Percentiles rank a stretch among this genome's conserved stretches.
phyloP scores from a whole-genome alignment of 2,888 invertebrate genomes.

The Athalia cordata region DNA sequence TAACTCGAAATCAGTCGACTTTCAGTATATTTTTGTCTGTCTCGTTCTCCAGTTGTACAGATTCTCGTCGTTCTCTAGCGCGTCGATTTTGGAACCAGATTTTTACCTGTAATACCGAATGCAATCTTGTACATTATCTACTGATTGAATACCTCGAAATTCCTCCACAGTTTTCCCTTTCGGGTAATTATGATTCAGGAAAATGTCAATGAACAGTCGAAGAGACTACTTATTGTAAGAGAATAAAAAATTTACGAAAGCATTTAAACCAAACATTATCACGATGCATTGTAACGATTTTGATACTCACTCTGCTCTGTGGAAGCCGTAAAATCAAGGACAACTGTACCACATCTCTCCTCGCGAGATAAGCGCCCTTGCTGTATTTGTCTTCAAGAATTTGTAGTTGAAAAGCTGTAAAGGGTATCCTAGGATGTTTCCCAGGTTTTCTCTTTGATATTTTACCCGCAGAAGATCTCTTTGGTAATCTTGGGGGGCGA shows the following conservation, averaged over 20 bases:
- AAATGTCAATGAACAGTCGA: not conserved
- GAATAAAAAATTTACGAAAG: not conserved
- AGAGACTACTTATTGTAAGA: too few species aligned
- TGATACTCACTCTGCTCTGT: conserved; percentile 79
- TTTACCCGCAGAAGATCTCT: conserved; percentile 67
- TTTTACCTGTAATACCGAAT: conserved; percentile 70
- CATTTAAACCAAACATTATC: not conserved
- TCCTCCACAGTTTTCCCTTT: too few species aligned
- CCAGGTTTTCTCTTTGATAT: conserved; percentile 63
- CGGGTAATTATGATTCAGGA: not conserved
- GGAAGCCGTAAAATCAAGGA: conserved; percentile 80
- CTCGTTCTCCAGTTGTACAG: conserved; percentile 24
- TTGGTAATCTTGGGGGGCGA: conserved; percentile 82
- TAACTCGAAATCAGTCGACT: too few species aligned
- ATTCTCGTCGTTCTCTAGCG: conserved; percentile 83
- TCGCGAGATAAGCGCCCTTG: conserved; percentile 81
- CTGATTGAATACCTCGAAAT: too few species aligned
- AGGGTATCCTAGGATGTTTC: conserved; percentile 79
- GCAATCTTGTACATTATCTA: conserved; percentile 11
- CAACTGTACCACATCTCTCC: conserved; percentile 80
- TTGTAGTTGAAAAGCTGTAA: conserved; percentile 81
- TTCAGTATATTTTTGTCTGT: not conserved
- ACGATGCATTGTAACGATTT: not conserved
- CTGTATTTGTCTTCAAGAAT: conserved; percentile 82
- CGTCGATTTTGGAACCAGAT: conserved; percentile 91